These are phyloP conservation scores for Myotis lucifugus DNA, from an alignment of 2,113 vertebrate species.

Conservation along the genomic window DNA sequence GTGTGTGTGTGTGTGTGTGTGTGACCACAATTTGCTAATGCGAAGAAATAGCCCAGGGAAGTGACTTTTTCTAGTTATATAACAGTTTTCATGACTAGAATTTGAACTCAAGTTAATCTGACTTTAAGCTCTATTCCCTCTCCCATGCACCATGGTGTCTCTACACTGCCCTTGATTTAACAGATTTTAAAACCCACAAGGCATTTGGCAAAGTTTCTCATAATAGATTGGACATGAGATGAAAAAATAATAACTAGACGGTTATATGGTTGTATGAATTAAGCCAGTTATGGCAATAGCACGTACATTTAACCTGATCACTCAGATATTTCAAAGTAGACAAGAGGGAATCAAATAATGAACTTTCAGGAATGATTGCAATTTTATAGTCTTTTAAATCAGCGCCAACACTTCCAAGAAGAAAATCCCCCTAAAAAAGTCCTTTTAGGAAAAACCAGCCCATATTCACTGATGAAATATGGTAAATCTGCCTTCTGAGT, in stretches of 20 bases:
- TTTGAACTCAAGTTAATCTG: background rate
- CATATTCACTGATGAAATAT: background rate
- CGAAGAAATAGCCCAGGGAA: background rate
- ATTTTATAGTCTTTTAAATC: too few species aligned
- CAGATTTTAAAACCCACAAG: background rate
- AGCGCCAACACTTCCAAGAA: background rate
- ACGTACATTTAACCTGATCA: background rate
- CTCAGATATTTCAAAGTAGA: background rate
- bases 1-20: too few species aligned
- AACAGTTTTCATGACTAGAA: background rate
- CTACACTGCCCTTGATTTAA: background rate
- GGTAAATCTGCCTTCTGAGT: background rate
- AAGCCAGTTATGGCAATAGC: background rate
- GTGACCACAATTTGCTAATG: background rate
- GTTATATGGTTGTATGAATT: background rate
- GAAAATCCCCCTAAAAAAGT: background rate
- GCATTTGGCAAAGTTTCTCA: background rate
- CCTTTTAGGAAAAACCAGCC: background rate
- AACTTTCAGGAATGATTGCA: too few species aligned
- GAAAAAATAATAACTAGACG: background rate
- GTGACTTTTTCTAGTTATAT: background rate
- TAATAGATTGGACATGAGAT: too few species aligned
- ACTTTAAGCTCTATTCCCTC: background rate
- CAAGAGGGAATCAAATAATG: background rate
- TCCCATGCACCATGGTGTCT: rapidly evolving